Evolutionary conservation across 2,888 invertebrate genomes (phyloP), one percentile per base, ranked within the genome.

Genomic region (Amorpha juglandis): DNA sequence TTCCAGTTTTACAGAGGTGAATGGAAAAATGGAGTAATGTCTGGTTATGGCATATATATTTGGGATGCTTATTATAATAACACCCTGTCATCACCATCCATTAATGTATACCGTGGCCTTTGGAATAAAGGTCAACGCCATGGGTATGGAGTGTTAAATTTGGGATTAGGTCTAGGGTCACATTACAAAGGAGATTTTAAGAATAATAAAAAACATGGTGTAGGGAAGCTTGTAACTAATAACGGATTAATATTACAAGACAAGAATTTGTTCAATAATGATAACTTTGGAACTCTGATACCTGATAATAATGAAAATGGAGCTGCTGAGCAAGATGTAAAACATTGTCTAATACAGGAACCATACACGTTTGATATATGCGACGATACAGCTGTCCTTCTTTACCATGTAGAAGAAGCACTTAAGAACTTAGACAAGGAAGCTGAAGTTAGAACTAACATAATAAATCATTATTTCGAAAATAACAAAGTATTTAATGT

Each of bases 31-130:
- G 94, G 94, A 38, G 81, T 88, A 0, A 94, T 94, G 90, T 86
- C 94, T 67, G 95, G 95, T 64, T 90, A 92, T 68, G 95, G 95
- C 0, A 91, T 94, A 69, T 95, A 95, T 70, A 90, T 92, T 63
- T 95, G 95, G 95, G 88, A 91, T 69, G 79, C 92, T 14, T 90
- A 87, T 78, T 88, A 86, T 62, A 95, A 95, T 74, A 88, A 92
- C 68, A 80, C 91, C 0, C 89, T 95, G 79, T 87, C 93, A n/a
- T 87, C 93, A 75, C 94, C 95, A 0, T 88, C 92, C 53, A 84
- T 94, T 62, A 93, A 85, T 69, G 83, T 83, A 52, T 95, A 94
- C 78, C 88, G 88, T 55, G 95, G 95, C 1, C 79, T 83, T 62
- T 95, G 95, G 95, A 74, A 82, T n/a, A 84, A 88, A 63, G 95